These are phyloP conservation scores for Alviniconcha marisindica DNA, from an alignment of 1,140 invertebrate species.

Conservation along the genomic window DNA sequence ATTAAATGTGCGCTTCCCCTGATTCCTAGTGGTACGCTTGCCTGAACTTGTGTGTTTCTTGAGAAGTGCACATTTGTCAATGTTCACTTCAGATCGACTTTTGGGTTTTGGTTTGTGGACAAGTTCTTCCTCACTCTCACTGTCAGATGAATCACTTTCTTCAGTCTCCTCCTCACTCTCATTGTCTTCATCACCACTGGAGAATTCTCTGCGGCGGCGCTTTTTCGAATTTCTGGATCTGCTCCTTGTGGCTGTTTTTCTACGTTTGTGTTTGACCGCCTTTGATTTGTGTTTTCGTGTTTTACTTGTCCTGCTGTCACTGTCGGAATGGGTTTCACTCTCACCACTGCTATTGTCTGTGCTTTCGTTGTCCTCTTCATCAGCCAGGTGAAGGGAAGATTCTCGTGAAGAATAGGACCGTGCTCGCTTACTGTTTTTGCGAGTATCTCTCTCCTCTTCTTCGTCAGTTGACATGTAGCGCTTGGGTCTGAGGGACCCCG, in stretches of 20 bases:
- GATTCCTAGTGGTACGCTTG: slow-evolving; percentile 66
- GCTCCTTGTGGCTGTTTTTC: slow-evolving; percentile 63
- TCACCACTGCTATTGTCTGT: slow-evolving; percentile 3
- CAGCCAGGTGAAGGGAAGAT: slow-evolving; percentile 12
- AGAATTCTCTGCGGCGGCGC: not conserved
- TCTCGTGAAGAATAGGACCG: slow-evolving; percentile 1
- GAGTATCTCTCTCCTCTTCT: slow-evolving; percentile 20
- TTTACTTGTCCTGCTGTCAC: slow-evolving; percentile 13
- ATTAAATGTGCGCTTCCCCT: slow-evolving; percentile 71
- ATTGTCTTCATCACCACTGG: slow-evolving; percentile 19
- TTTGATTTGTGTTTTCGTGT: slow-evolving; percentile 4
- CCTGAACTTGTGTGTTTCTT: slow-evolving; percentile 34
- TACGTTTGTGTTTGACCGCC: slow-evolving; percentile 72
- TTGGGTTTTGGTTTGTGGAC: not conserved
- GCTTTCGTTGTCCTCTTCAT: slow-evolving; percentile 20
- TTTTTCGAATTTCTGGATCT: slow-evolving; percentile 20
- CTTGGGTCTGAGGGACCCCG: slow-evolving; percentile 31
- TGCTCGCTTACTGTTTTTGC: slow-evolving; percentile 28
- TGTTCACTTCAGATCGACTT: not conserved
- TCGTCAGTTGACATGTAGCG: slow-evolving; percentile 31
- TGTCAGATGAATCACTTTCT: slow-evolving; percentile 26
- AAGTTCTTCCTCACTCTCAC: slow-evolving; percentile 50
- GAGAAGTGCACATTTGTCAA: not conserved
- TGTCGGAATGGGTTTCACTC: not conserved
- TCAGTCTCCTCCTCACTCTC: slow-evolving; percentile 45